Percentiles rank a stretch among this genome's conserved stretches.
Evolutionary conservation across 2,888 invertebrate species (phyloP).

Genomic region (Pachydiplax longipennis): DNA sequence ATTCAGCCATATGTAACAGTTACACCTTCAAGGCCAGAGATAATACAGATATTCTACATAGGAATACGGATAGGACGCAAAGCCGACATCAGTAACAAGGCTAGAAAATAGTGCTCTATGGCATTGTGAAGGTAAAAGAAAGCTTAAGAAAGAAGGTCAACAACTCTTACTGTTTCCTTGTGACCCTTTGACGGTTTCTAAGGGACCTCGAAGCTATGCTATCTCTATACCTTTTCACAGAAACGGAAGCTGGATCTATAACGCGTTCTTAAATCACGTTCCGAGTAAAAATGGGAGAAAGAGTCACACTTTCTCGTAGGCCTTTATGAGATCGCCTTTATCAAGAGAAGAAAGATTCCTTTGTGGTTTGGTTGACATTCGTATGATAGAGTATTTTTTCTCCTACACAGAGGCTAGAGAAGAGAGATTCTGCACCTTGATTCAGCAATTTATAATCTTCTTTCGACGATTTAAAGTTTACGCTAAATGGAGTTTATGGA

Average conservation of each 20-base stretch:
- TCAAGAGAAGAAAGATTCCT: no score
- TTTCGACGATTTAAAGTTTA: no score
- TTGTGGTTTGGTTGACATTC: no score
- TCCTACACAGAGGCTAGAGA: not conserved
- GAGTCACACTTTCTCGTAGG: not conserved
- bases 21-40: no score
- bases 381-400: not conserved
- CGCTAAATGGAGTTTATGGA: no score
- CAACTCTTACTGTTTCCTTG: not conserved
- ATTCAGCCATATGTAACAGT: no score
- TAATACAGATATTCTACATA: no score
- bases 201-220: not conserved
- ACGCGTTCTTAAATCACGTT: not conserved
- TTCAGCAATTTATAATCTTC: no score
- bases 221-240: not conserved
- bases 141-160: not conserved
- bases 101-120: no score
- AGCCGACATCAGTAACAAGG: no score
- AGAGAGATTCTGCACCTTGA: not conserved
- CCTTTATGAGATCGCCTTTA: no score
- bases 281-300: not conserved
- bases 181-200: not conserved
- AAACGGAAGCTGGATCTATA: not conserved
- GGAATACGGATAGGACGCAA: no score
- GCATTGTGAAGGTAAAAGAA: not conserved